phyloP scores from a whole-genome alignment of 2,888 invertebrate genomes.

The Acronicta leporina region DNA sequence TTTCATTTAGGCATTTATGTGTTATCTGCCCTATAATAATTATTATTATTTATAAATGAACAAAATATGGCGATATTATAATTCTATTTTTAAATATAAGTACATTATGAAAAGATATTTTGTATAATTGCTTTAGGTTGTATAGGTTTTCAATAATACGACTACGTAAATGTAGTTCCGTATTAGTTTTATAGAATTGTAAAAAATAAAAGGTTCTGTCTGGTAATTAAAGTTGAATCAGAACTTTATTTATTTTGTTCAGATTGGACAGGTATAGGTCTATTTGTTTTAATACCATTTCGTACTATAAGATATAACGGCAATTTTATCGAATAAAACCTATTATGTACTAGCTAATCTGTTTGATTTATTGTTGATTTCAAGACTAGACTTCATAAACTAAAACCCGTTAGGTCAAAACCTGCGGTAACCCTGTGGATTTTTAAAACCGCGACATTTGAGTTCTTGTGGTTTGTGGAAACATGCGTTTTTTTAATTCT shows the following conservation, averaged over 20 bases:
- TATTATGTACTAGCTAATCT: conserved; percentile 67
- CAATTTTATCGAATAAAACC: conserved; percentile 77
- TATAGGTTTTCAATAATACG: conserved; percentile 76
- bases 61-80: conserved; percentile 82
- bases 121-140: conserved; percentile 88
- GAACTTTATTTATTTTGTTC: conserved; percentile 83
- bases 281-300: conserved; percentile 75
- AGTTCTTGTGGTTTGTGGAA: too few relatives aligned
- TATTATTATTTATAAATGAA: conserved; percentile 76
- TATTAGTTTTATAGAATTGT: conserved; percentile 73
- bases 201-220: conserved; percentile 80
- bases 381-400: background rate
- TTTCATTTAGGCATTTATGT: conserved; percentile 56
- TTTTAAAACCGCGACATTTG: too few relatives aligned
- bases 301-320: conserved; percentile 75
- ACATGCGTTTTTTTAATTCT: too few relatives aligned
- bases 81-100: conserved; percentile 78
- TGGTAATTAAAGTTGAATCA: conserved; percentile 75
- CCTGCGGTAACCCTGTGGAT: too few relatives aligned
- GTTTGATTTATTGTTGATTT: conserved; percentile 37
- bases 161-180: conserved; percentile 74
- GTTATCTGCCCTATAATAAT: conserved; percentile 62
- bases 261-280: conserved; percentile 74
- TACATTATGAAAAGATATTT: conserved; percentile 84
- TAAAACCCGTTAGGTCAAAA: too few relatives aligned